A percentile compares a stretch with the other conserved stretches of the same genome.
These are phyloP conservation scores for Scolopax bukidnonensis DNA, from an alignment of 2,797 vertebrate species.

Conservation along the genomic window DNA sequence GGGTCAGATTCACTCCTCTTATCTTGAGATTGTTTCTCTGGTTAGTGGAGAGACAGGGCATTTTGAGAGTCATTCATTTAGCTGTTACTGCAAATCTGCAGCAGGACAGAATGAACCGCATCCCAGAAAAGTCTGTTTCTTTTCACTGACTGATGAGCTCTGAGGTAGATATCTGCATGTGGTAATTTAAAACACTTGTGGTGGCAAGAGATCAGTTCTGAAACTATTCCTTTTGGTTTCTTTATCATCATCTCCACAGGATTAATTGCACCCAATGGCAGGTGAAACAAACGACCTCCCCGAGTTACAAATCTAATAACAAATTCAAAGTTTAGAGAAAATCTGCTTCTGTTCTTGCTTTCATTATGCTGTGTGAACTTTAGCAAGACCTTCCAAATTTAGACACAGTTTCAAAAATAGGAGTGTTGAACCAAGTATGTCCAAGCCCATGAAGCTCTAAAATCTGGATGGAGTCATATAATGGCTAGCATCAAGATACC, in stretches of 20 bases:
- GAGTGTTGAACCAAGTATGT: fast-evolving
- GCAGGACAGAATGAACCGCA: not conserved
- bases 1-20: not conserved
- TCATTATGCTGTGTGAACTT: not conserved
- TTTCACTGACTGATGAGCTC: not conserved
- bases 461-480: not conserved
- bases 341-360: not conserved
- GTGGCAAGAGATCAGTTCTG: not conserved
- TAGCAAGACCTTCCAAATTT: not conserved
- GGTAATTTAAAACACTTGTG: not conserved
- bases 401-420: not conserved
- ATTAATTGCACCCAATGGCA: not conserved
- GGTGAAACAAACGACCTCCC: not conserved
- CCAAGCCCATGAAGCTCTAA: fast-evolving
- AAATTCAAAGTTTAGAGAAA: not conserved
- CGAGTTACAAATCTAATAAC: not conserved
- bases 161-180: not conserved
- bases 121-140: not conserved
- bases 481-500: not conserved
- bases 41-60: not conserved
- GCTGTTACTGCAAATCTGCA: not conserved
- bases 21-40: not conserved
- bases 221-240: not conserved
- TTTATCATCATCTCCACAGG: not conserved
- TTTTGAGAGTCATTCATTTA: not conserved